phyloP scores from a whole-genome alignment of 2,888 invertebrate genomes.

The Helobdella robusta region DNA sequence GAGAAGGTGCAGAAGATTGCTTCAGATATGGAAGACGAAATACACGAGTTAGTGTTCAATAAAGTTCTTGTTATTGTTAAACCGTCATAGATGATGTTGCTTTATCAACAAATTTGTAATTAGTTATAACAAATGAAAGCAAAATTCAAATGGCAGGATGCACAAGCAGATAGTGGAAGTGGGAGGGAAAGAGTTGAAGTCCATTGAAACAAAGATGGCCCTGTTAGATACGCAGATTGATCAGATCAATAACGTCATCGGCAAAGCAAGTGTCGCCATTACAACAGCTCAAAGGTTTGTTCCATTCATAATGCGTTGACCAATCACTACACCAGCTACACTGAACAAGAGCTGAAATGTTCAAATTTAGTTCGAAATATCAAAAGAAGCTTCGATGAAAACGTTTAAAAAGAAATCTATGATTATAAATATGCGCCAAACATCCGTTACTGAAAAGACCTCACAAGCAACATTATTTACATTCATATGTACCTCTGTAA shows the following conservation, averaged over 20 bases:
- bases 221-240: slow-evolving; percentile 63
- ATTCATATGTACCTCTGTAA: too few species aligned
- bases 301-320: not conserved
- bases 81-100: too few species aligned
- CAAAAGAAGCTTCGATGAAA: too few species aligned
- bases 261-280: slow-evolving; percentile 51
- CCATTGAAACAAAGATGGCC: slow-evolving; percentile 55
- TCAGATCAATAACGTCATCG: slow-evolving; percentile 56
- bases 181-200: slow-evolving; percentile 48
- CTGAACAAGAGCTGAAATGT: too few species aligned
- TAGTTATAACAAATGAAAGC: not conserved
- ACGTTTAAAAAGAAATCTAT: too few species aligned
- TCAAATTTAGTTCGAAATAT: too few species aligned
- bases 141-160: slow-evolving; percentile 32
- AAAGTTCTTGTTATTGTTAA: too few species aligned
- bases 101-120: too few species aligned
- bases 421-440: too few species aligned
- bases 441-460: too few species aligned
- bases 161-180: slow-evolving; percentile 49
- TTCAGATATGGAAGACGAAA: slow-evolving; percentile 43
- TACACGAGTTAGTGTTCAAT: slow-evolving; percentile 41
- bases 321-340: too few species aligned
- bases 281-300: slow-evolving; percentile 55
- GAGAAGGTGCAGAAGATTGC: slow-evolving; percentile 43
- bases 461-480: too few species aligned